Conservation (phyloP, 1,140 invertebrate genomes). For the Cherax destructor region DNA sequence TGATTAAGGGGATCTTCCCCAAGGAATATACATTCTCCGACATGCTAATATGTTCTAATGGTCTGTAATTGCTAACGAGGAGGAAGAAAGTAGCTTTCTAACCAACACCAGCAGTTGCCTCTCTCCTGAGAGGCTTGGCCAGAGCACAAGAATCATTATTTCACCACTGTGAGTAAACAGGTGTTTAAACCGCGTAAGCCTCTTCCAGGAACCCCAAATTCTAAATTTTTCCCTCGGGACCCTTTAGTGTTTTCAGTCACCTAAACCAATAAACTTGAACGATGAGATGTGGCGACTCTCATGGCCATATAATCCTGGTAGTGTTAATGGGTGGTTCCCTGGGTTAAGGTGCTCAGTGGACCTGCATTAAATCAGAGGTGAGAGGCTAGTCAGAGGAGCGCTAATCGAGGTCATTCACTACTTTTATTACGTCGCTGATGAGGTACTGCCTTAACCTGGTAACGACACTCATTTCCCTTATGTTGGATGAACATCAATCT, state of each 20-base stretch:
- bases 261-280: not conserved
- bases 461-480: no score
- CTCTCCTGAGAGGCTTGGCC: no score
- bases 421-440: conserved; percentile 54
- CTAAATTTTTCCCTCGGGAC: not conserved
- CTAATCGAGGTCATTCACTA: conserved; percentile 44
- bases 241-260: not conserved
- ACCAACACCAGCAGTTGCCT: not conserved
- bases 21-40: no score
- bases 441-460: conserved; percentile 9
- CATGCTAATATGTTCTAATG: no score
- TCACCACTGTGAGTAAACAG: not conserved
- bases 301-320: not conserved
- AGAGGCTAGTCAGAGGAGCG: not conserved
- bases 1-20: no score
- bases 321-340: not conserved
- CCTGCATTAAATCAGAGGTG: conserved; percentile 41
- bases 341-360: not conserved
- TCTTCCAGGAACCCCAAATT: not conserved
- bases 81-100: not conserved
- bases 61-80: no score
- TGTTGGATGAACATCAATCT: no score
- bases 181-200: not conserved
- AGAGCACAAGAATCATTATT: not conserved
- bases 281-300: not conserved